phyloP scores from a whole-genome alignment of 2,888 invertebrate species.

The Allolobophora icterica region DNA sequence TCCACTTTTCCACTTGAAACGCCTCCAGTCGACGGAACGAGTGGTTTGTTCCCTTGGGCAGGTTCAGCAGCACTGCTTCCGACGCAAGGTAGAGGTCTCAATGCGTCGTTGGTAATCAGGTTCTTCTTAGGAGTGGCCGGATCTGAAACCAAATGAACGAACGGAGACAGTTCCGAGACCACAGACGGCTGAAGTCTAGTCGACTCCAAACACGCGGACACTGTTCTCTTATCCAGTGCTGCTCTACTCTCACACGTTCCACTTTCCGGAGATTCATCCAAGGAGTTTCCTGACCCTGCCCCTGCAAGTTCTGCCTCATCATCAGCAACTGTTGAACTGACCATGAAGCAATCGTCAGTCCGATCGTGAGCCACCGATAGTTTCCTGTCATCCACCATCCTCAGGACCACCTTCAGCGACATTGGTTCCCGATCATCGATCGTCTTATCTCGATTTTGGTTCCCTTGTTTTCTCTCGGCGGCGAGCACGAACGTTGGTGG shows the following conservation, averaged over 20 bases:
- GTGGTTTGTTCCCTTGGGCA: neutral
- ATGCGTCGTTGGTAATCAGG: neutral
- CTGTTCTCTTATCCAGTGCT: neutral
- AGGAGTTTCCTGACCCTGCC: neutral
- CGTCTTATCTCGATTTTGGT: neutral
- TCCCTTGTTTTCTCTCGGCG: neutral
- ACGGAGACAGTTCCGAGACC: neutral
- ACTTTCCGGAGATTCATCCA: neutral
- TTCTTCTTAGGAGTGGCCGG: neutral
- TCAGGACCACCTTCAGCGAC: neutral
- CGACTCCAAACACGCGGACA: neutral
- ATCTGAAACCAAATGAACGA: neutral
- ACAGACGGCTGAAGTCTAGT: neutral
- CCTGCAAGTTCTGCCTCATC: neutral
- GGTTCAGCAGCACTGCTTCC: neutral
- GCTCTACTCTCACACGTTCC: neutral
- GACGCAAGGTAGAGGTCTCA: neutral
- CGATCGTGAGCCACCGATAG: neutral
- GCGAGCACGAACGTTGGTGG: neutral
- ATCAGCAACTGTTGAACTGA: constrained; percentile 12
- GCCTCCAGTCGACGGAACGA: neutral
- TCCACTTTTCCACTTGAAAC: neutral
- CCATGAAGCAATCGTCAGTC: constrained; percentile 14
- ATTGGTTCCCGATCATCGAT: neutral
- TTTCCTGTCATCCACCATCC: neutral